A percentile compares a stretch with the other conserved stretches of the same genome.
phyloP scores from a whole-genome alignment of 2,888 invertebrate genomes.

The Tiliacea citrago region DNA sequence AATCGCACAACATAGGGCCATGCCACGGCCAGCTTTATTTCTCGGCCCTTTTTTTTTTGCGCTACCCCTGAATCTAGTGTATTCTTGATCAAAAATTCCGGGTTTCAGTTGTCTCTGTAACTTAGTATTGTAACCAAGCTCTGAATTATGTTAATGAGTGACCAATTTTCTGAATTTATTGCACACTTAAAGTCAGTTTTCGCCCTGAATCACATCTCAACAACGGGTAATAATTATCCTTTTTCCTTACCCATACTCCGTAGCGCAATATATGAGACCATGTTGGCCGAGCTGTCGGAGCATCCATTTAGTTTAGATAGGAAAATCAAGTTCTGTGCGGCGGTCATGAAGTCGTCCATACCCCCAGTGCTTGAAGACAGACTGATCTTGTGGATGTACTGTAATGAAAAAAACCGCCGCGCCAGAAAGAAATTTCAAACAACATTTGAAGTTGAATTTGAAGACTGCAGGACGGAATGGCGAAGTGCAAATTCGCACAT shows the following conservation, averaged over 20 bases:
- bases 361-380: constrained; percentile 21
- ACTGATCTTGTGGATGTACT: constrained; percentile 50
- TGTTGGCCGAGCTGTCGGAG: background rate
- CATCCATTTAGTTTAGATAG: constrained; percentile 41
- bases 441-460: background rate
- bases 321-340: constrained; percentile 43
- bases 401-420: constrained; percentile 24
- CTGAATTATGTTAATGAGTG: background rate
- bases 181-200: background rate
- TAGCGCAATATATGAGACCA: constrained; percentile 25
- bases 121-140: background rate
- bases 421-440: background rate
- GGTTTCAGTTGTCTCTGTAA: background rate
- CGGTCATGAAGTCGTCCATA: constrained; percentile 51
- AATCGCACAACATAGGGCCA: too few species aligned
- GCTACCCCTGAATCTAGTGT: background rate
- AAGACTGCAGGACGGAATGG: too few species aligned
- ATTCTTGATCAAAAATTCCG: background rate
- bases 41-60: background rate
- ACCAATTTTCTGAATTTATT: background rate
- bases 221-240: background rate
- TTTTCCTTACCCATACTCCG: constrained; percentile 41
- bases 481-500: too few species aligned
- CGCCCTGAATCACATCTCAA: background rate
- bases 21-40: background rate